Conservation (phyloP, 2,113 vertebrate genomes). For the Suncus etruscus region DNA sequence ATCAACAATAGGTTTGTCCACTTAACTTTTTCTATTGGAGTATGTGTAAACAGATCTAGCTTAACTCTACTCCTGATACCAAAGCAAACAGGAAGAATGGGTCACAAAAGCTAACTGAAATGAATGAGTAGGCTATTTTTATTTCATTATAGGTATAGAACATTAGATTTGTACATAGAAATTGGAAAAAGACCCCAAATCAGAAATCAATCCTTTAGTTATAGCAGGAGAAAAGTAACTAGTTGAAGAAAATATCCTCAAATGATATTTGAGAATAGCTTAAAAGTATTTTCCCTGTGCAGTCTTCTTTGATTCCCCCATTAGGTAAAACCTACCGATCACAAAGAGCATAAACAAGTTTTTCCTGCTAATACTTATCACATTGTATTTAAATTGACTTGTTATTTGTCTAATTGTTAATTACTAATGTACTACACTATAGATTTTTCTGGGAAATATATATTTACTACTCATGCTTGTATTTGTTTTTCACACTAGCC, state of each 20-base stretch:
- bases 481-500: background rate
- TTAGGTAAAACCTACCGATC: background rate
- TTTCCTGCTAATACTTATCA: background rate
- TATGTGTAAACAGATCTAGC: background rate
- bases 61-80: background rate
- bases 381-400: background rate
- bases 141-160: background rate
- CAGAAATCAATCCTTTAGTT: background rate
- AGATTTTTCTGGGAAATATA: conserved; percentile 8
- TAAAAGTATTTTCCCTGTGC: background rate
- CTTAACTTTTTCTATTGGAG: conserved; percentile 2
- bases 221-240: background rate
- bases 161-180: background rate
- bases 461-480: background rate
- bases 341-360: too few relatives aligned
- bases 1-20: background rate
- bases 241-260: conserved; percentile 18
- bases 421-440: background rate
- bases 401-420: background rate
- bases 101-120: background rate
- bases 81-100: background rate
- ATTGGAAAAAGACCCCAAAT: background rate
- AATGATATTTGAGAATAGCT: background rate
- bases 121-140: background rate
- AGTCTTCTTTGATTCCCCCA: background rate